These are phyloP conservation scores for Papilio machaon DNA, from an alignment of 1,140 invertebrate genomes.

Conservation along the genomic window DNA sequence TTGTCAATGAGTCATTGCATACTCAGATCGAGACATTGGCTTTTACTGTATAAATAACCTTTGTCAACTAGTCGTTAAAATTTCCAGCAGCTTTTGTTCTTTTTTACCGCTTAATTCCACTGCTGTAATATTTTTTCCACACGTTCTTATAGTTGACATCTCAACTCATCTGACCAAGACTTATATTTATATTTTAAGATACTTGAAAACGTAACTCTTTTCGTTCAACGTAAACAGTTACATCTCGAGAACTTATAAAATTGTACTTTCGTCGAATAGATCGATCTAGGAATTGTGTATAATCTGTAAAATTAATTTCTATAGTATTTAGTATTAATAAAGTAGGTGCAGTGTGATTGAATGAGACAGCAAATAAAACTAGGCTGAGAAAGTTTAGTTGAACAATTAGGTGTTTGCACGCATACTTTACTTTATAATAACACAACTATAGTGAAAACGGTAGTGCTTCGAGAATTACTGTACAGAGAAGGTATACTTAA, in stretches of 20 bases:
- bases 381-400: not conserved
- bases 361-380: not conserved
- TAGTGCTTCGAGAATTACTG: not conserved
- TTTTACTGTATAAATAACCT: conserved; percentile 27
- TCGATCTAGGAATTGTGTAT: too few species aligned
- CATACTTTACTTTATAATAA: not conserved
- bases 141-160: too few species aligned
- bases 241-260: too few species aligned
- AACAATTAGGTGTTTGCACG: conserved; percentile 7
- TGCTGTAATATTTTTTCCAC: too few species aligned
- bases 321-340: too few species aligned
- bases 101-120: not conserved
- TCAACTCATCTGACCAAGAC: too few species aligned
- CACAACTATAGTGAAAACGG: not conserved
- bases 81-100: not conserved
- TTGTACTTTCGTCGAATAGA: too few species aligned
- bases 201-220: too few species aligned
- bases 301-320: too few species aligned
- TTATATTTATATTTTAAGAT: too few species aligned
- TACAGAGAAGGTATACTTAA: not conserved
- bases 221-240: too few species aligned
- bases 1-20: conserved; percentile 50
- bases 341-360: not conserved
- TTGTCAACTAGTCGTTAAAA: not conserved
- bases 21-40: conserved; percentile 31